Conservation (phyloP, 2,888 invertebrate genomes). For the Andrena bicolor region DNA sequence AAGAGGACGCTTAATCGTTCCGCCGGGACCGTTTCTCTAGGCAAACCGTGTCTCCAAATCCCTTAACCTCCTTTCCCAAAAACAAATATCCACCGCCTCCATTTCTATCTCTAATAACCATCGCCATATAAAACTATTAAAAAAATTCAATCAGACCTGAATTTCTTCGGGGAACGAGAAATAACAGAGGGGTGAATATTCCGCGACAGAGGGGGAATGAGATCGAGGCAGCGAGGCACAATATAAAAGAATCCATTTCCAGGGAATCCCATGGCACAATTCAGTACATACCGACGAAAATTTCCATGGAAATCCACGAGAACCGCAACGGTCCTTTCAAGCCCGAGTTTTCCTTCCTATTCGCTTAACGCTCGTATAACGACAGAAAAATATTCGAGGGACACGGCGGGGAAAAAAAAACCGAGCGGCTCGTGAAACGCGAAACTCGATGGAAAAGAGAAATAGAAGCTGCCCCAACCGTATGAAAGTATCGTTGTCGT, state of each 20-base stretch:
- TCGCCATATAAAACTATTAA: neutral
- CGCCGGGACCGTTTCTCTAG: neutral
- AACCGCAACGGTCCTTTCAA: neutral
- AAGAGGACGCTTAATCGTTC: neutral
- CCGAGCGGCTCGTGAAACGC: constrained; percentile 47
- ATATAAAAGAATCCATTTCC: neutral
- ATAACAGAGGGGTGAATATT: neutral
- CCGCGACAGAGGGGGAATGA: neutral
- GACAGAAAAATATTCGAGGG: neutral
- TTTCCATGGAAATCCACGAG: neutral
- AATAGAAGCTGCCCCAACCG: constrained; percentile 39
- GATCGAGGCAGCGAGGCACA: neutral
- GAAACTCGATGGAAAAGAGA: constrained; percentile 29
- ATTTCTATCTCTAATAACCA: neutral
- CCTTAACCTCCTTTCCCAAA: neutral
- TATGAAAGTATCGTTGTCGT: constrained; percentile 61
- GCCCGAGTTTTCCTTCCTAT: neutral
- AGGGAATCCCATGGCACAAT: neutral
- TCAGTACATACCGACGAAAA: neutral
- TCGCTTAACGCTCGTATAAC: neutral
- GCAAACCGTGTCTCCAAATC: constrained; percentile 5
- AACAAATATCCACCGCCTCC: neutral
- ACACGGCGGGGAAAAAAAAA: constrained; percentile 23
- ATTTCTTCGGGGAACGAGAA: neutral
- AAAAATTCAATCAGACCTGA: neutral